Conservation (phyloP, 2,888 invertebrate genomes). For the Xestia sexstrigata region DNA sequence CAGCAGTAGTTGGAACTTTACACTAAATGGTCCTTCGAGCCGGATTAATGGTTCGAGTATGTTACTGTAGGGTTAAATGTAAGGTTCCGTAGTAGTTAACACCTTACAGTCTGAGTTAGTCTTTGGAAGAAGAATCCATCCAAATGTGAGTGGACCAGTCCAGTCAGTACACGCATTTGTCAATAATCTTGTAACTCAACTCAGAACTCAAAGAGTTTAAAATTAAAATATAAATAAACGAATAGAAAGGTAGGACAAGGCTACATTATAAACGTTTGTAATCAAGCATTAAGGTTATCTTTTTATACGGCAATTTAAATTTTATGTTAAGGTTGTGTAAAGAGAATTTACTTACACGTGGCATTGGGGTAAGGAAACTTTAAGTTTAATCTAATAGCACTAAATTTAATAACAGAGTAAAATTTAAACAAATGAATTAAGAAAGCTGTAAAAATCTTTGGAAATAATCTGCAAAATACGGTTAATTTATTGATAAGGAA, state of each 20-base stretch:
- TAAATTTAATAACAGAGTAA: no score
- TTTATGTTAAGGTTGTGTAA: conserved; percentile 28
- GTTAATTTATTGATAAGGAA: background rate
- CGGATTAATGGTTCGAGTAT: no score
- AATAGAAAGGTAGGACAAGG: conserved; percentile 42
- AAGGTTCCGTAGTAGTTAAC: no score
- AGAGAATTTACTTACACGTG: conserved; percentile 6
- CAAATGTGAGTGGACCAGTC: background rate
- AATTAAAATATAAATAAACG: conserved; percentile 15
- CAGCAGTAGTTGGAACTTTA: no score
- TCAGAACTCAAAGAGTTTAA: background rate
- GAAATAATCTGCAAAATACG: background rate
- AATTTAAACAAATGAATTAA: background rate
- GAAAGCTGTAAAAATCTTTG: background rate
- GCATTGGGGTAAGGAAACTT: background rate
- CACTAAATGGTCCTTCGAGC: no score
- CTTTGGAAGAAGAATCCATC: background rate
- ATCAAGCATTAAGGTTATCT: conserved; percentile 9
- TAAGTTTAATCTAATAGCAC: background rate
- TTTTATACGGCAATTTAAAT: conserved; percentile 36
- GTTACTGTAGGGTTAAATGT: no score
- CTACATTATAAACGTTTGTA: background rate
- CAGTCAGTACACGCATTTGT: background rate
- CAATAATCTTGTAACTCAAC: background rate
- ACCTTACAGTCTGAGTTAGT: background rate